These are phyloP conservation scores for Anarrhichthys ocellatus DNA, from an alignment of 2,113 vertebrate species.

Conservation along the genomic window DNA sequence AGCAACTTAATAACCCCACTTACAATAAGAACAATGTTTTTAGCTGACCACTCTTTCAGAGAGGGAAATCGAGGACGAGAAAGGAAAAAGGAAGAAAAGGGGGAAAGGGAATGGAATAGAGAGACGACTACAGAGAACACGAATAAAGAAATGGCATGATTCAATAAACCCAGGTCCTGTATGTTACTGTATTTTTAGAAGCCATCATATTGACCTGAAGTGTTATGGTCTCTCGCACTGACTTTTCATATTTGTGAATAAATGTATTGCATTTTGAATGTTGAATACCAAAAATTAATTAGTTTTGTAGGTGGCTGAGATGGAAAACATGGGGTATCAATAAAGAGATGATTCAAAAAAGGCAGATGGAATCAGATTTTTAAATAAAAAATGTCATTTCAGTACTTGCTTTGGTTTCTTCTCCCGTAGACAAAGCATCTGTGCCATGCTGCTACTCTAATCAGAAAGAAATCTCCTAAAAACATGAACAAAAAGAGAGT, in stretches of 20 bases:
- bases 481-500: not conserved
- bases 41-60: slow-evolving; percentile 12
- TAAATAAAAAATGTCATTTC: not conserved
- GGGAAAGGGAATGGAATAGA: not conserved
- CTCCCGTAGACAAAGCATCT: not conserved
- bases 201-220: not conserved
- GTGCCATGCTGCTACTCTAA: not conserved
- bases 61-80: not conserved
- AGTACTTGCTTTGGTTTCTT: not conserved
- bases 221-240: not conserved
- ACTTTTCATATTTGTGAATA: too few species aligned
- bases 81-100: not conserved
- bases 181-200: not conserved
- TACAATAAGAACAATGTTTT: slow-evolving; percentile 25
- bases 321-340: not conserved
- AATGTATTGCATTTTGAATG: too few species aligned
- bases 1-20: slow-evolving; percentile 42
- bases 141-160: not conserved
- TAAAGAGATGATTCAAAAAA: not conserved
- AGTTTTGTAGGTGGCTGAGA: not conserved
- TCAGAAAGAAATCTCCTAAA: not conserved
- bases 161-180: not conserved
- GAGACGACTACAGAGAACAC: not conserved
- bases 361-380: not conserved
- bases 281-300: not conserved